Base-by-base conservation (phyloP, 2,888 invertebrate genomes). In the Eupithecia subfuscata region DNA sequence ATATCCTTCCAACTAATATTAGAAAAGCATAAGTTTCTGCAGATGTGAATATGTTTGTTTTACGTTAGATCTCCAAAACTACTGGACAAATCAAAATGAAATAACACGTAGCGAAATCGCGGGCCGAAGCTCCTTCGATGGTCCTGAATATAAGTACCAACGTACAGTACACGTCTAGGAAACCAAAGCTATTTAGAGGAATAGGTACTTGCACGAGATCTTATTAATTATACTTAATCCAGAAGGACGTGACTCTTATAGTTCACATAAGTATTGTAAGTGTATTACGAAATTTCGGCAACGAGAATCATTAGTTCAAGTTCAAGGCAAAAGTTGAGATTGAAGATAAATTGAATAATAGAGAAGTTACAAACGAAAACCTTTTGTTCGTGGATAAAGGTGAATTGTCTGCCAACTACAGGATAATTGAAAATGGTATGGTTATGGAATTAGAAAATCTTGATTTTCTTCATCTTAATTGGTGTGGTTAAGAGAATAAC, bases 311-410 rank as follows among this genome's bases (percentile, higher is more conserved):
- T 22, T 60, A 25, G 12, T 63, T 63, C 43, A 43, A 25, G 12
- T 63, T 63, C 43, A 43, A 43, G 14, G 12, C 60, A 30, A 25
- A 63, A 63, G 25, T 30, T 14, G 25, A 52, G 52, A 63, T 63
- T 63, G 25, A 63, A 63, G 60, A 63, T 63, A 30, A 30, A 63
- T 63, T 30, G 60, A 63, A 63, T 63, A 30, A 63, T 63, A 63
- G 25, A 63, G 25, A 63, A 63, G 25, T 30, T 63, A 30, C 22
- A 30, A 30, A 30, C 12, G 25, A 25, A 63, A 63, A 5, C 60
- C n/a, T 52, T 63, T 63, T 30, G 14, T 63, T 30, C 25, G 30
- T 30, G n/a, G n/a, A 52, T 63, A 63, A 30, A 14, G 12, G 60
- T 30, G 60, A 63, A 63, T 14, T 63, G 12, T 30, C 25, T 14